Evolutionary conservation across 2,797 vertebrate genomes (phyloP), one percentile per base, ranked within the genome.

Genomic region (Mastacembelus armatus): DNA sequence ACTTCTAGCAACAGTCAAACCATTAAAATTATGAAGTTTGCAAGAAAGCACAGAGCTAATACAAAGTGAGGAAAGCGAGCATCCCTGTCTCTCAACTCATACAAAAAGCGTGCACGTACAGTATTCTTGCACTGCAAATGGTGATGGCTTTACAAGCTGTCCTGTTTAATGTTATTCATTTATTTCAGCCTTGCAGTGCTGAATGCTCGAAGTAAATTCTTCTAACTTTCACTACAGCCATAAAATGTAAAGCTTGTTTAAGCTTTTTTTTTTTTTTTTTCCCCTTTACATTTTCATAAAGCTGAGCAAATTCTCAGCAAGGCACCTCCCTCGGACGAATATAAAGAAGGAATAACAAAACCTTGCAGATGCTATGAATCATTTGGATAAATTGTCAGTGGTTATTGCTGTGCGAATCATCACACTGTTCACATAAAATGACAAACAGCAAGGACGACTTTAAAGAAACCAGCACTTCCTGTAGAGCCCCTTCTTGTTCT

Each of bases 361-460:
- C 44, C 43, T 60, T 57, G 10, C 33, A 19, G 57, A 69, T 40
- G 58, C 55, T 61, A 22, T 52, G 52, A 49, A 49, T 63, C 47
- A 85, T 79, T 76, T 74, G 40, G 58, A 83, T 71, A n/a, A n/a
- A 69, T 29, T 80, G 76, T 69, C 67, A 51, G 36, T 62, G 68
- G 66, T 57, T 76, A 55, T 15, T 61, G 22, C 35, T 62, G 18
- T 68, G 66, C 18, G 59, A 70, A 69, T 66, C 45, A 78, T 66
- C 47, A 44, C 5, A 21, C 12, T 32, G 40, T 74, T 56, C 33
- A 48, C 47, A 71, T 63, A 52, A 68, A 71, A 72, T 44, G 51
- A 65, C 18, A 67, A 83, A 75, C 33, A 63, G 56, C 38, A 57
- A 70, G 59, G 45, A 60, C 30, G 47, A 42, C 29, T 63, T 39